Conservation (phyloP, 2,888 invertebrate species). For the Cabera pusaria region DNA sequence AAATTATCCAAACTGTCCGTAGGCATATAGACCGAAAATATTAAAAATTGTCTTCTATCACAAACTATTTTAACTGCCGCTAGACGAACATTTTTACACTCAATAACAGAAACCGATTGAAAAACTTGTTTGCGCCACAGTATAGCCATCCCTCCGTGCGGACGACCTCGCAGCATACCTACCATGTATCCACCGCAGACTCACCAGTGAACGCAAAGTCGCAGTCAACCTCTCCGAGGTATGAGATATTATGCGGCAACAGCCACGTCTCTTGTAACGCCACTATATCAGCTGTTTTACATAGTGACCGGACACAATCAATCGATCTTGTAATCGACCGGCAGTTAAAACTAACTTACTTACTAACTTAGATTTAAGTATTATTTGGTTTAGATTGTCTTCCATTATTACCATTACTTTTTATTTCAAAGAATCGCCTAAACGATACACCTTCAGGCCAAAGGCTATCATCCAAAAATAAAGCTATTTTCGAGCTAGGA, state of each 20-base stretch:
- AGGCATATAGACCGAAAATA: slow-evolving; percentile 4
- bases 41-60: not conserved
- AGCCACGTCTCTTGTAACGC: slow-evolving; percentile 4
- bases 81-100: not conserved
- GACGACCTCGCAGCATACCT: slow-evolving; percentile 1
- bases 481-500: too few relatives aligned
- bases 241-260: not conserved
- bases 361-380: too few relatives aligned
- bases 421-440: not conserved
- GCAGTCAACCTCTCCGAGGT: not conserved
- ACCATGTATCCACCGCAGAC: slow-evolving; percentile 1
- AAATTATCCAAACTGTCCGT: not conserved
- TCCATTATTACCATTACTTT: not conserved
- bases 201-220: slow-evolving; percentile 1
- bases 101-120: not conserved
- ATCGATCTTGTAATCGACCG: not conserved
- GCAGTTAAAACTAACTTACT: slow-evolving; percentile 3
- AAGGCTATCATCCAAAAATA: slow-evolving; percentile 1
- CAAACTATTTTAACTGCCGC: not conserved
- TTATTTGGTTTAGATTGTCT: not conserved
- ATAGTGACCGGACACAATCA: not conserved
- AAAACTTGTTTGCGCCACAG: not conserved
- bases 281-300: not conserved
- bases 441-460: not conserved
- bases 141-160: slow-evolving; percentile 3